Evolutionary conservation across 2,888 invertebrate species (phyloP).

Genomic region (Hyalella azteca): DNA sequence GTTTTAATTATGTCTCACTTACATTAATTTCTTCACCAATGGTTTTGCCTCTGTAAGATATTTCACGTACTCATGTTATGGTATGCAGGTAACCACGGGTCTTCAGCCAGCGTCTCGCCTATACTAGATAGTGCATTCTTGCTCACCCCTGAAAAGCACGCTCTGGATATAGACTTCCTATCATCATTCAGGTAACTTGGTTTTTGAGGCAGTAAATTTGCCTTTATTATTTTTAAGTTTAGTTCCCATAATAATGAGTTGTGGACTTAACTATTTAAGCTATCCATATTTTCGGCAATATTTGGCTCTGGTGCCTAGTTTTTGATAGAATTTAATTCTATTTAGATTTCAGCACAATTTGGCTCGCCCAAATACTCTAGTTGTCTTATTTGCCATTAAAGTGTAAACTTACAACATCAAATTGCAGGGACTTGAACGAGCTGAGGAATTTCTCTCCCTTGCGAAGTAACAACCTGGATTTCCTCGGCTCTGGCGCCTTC

Average conservation of each 20-base stretch:
- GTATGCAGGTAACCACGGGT: neutral
- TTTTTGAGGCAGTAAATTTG: neutral
- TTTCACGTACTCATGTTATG: neutral
- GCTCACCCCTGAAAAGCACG: slow-evolving; percentile 5
- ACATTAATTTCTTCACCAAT: no score
- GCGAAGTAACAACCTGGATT: slow-evolving; percentile 40
- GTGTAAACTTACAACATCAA: no score
- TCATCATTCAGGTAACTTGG: slow-evolving; percentile 1
- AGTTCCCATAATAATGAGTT: no score
- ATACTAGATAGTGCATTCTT: slow-evolving; percentile 10
- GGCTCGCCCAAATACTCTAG: no score
- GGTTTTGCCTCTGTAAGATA: no score
- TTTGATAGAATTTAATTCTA: no score
- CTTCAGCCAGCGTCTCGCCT: neutral
- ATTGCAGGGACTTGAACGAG: slow-evolving; percentile 53
- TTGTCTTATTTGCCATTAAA: no score
- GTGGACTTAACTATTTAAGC: no score
- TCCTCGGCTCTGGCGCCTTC: slow-evolving; percentile 53
- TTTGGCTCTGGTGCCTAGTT: no score
- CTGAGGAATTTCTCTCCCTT: slow-evolving; percentile 52
- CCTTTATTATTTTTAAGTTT: neutral
- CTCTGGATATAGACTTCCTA: slow-evolving; percentile 5
- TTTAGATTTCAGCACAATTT: no score
- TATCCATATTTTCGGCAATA: no score
- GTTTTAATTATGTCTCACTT: no score